Evolutionary conservation across 2,113 vertebrate species (phyloP).

Genomic region (Solea solea): DNA sequence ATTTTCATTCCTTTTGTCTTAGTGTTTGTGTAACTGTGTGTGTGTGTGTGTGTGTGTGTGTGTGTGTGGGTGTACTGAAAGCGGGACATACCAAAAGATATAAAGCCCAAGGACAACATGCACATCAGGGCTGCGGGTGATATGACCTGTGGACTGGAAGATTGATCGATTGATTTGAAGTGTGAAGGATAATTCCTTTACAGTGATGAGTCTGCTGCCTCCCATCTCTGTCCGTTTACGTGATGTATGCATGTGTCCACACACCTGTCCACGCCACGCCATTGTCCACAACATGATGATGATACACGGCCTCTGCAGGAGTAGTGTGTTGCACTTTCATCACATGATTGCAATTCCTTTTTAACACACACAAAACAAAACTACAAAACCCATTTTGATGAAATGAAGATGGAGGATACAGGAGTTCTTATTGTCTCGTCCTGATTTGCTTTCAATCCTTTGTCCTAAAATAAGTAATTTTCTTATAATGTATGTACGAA

Average conservation of each 20-base stretch:
- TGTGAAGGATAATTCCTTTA: slow-evolving; percentile 63
- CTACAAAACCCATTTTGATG: no score
- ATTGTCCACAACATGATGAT: no score
- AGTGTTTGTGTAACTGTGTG: slow-evolving; percentile 16
- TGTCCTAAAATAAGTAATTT: no score
- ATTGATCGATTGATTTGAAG: slow-evolving; percentile 44
- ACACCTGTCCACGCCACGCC: no score
- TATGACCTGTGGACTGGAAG: slow-evolving; percentile 47
- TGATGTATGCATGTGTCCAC: slow-evolving; percentile 10
- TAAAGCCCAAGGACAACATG: slow-evolving; percentile 58
- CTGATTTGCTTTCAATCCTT: no score
- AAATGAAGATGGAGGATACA: no score
- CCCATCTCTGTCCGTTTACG: slow-evolving; percentile 7
- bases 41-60: slow-evolving; percentile 12
- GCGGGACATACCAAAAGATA: slow-evolving; percentile 39
- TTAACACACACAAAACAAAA: no score
- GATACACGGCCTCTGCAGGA: no score
- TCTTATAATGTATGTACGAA: no score
- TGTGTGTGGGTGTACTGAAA: slow-evolving; percentile 15
- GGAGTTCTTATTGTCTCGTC: no score
- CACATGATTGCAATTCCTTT: no score
- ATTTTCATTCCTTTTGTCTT: slow-evolving; percentile 67
- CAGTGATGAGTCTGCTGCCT: slow-evolving; percentile 35
- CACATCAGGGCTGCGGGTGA: slow-evolving; percentile 41
- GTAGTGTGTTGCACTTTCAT: no score